Evolutionary conservation across 2,797 vertebrate genomes (phyloP), one percentile per base, ranked within the genome.

Genomic region (Ispidina picta): DNA sequence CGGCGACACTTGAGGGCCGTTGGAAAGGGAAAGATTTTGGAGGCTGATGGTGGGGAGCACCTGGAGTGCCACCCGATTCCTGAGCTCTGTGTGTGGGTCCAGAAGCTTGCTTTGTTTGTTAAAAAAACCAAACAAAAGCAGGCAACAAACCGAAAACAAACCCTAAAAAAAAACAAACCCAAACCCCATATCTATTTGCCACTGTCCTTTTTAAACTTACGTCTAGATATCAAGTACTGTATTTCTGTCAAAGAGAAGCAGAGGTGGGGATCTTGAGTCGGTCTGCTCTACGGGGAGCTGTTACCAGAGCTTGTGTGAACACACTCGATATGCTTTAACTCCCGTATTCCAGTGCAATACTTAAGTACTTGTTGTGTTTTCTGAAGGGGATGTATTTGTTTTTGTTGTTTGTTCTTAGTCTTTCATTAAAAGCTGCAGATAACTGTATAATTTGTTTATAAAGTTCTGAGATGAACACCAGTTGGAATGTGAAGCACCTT

Each of bases 251-350:
- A 39, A 59, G 52, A 18, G 64, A 59, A 52, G 8, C 0, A 35
- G 39, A 31, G 9, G 4, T 33, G 58, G 20, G 4, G 16, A 9
- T 15, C 13, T 43, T 13, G 18, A 29, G 18, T 6, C 17, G 29
- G 5, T 41, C 22, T 10, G 20, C 43, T 46, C 12, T 58, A 6
- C 44, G 33, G n/a, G 8, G 15, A 37, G 13, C 10, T 48, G 20
- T n/a, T 55, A 7, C 2, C 22, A 7, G 39, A 18, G 12, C 9
- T 5, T 26, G 3, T 60, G 19, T 39, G 21, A 55, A 63, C 22
- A 17, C 2, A 1, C 1, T 0, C 3, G 8, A 43, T 69, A 5
- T 2, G 4, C 41, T 48, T 26, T 37, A 3, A 33, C 5, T 63
- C 41, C 17, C 1, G 0, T 66, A 5, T 46, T 48, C 29, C 21